Percentiles rank a stretch among this genome's conserved stretches.
phyloP scores from a whole-genome alignment of 2,888 invertebrate species.

The Amphipyra berbera region DNA sequence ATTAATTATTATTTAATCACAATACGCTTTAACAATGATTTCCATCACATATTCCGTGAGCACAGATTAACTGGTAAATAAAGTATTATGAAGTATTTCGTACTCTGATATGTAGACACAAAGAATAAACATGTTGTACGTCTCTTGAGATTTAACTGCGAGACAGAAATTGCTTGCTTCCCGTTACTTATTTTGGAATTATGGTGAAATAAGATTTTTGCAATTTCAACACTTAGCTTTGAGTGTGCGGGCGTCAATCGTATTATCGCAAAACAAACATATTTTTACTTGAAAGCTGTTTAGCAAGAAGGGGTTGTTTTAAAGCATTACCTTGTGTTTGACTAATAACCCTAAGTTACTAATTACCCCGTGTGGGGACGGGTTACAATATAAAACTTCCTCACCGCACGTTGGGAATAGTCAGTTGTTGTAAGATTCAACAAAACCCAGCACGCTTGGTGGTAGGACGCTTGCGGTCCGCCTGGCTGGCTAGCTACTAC shows the following conservation, averaged over 20 bases:
- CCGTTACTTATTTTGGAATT: constrained; percentile 54
- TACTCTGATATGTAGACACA: constrained; percentile 32
- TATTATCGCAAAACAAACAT: constrained; percentile 37
- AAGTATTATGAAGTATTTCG: constrained; percentile 44
- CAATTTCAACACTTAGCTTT: constrained; percentile 54
- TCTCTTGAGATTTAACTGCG: constrained; percentile 51
- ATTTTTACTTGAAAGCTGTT: constrained; percentile 9
- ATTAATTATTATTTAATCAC: too few species aligned
- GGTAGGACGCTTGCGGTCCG: too few species aligned
- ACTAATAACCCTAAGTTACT: too few species aligned
- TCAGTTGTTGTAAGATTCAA: too few species aligned
- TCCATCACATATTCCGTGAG: constrained; percentile 3
- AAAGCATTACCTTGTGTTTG: too few species aligned
- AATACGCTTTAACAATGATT: background rate
- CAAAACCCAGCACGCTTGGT: too few species aligned
- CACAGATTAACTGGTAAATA: constrained; percentile 44
- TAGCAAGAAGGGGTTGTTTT: constrained; percentile 1
- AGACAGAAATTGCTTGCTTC: constrained; percentile 54
- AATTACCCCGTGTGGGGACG: too few species aligned
- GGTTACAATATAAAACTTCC: too few species aligned
- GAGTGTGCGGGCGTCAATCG: constrained; percentile 47
- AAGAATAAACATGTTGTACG: constrained; percentile 53
- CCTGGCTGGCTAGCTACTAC: too few species aligned
- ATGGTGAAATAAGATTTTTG: constrained; percentile 55
- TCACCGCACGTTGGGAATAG: too few species aligned